Evolutionary conservation across 1,140 invertebrate species (phyloP).

Genomic region (Teleopsis dalmanni): DNA sequence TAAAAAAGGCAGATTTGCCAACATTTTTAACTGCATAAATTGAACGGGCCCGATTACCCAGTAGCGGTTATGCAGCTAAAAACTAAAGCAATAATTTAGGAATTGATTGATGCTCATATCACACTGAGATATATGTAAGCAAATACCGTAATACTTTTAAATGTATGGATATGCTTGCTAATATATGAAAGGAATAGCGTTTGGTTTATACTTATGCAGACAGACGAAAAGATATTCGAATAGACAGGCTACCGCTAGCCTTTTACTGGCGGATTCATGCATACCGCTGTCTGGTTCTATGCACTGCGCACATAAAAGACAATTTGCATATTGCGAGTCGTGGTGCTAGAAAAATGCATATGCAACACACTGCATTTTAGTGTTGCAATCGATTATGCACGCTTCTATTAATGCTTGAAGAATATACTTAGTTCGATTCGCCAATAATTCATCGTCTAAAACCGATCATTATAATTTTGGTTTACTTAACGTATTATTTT

Average conservation of each 20-base stretch:
- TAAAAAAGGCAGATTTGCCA: conserved; percentile 4
- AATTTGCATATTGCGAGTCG: no score
- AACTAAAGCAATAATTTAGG: conserved; percentile 5
- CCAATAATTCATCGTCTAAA: conserved; percentile 9
- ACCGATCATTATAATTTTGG: conserved; percentile 5
- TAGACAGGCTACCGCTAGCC: no score
- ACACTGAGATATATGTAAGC: neutral
- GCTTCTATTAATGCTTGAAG: conserved; percentile 4
- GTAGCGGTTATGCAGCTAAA: conserved; percentile 6
- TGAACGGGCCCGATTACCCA: conserved; percentile 2
- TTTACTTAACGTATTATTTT: no score
- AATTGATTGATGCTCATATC: conserved; percentile 4
- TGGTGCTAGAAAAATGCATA: no score
- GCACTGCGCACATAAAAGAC: no score
- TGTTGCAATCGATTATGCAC: conserved; percentile 4
- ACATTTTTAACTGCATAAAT: neutral
- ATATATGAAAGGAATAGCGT: neutral
- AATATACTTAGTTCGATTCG: conserved; percentile 1
- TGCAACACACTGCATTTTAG: neutral
- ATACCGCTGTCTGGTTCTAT: no score
- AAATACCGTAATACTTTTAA: neutral
- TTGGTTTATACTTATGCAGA: no score
- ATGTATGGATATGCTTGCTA: neutral
- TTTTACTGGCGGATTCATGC: no score
- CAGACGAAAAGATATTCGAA: no score